These are phyloP conservation scores for Drosophila yooni DNA, from an alignment of 2,888 invertebrate species.

Conservation along the genomic window DNA sequence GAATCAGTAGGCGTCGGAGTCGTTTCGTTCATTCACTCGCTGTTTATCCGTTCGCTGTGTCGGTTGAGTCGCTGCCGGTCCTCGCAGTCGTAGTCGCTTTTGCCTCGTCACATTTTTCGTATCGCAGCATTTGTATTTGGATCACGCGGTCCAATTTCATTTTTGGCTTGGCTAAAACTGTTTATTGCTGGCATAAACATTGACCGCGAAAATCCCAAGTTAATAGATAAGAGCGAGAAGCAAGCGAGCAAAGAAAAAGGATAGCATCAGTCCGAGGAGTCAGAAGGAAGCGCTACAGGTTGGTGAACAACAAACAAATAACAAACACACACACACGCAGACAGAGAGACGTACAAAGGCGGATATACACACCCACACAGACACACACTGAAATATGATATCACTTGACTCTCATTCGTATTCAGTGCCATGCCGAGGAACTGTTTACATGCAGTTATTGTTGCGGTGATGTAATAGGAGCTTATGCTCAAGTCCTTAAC, in stretches of 20 bases:
- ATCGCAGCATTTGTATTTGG: conserved; percentile 38
- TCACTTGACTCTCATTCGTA: conserved; percentile 36
- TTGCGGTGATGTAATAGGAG: conserved; percentile 55
- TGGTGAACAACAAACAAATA: conserved; percentile 36
- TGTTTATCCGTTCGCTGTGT: conserved; percentile 64
- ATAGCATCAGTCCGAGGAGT: conserved; percentile 7
- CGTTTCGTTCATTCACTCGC: conserved; percentile 57
- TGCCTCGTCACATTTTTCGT: conserved; percentile 20
- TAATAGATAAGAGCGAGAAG: conserved; percentile 5
- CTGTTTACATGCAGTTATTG: conserved; percentile 22
- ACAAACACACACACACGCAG: not conserved
- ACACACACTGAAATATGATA: conserved; percentile 16
- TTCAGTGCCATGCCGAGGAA: conserved; percentile 8
- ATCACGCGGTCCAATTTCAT: conserved; percentile 27
- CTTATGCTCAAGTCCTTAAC: conserved; percentile 42
- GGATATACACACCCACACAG: conserved; percentile 1
- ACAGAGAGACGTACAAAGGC: not conserved
- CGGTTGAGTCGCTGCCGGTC: conserved; percentile 54
- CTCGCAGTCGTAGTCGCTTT: conserved; percentile 42
- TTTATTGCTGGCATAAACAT: conserved; percentile 2
- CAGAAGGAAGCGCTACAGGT: conserved; percentile 54
- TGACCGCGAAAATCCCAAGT: not conserved
- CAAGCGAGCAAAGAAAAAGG: conserved; percentile 1
- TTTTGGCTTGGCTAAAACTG: conserved; percentile 9
- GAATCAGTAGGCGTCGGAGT: conserved; percentile 62